Evolutionary conservation across 2,113 vertebrate species (phyloP).

Genomic region (Mastomys coucha): DNA sequence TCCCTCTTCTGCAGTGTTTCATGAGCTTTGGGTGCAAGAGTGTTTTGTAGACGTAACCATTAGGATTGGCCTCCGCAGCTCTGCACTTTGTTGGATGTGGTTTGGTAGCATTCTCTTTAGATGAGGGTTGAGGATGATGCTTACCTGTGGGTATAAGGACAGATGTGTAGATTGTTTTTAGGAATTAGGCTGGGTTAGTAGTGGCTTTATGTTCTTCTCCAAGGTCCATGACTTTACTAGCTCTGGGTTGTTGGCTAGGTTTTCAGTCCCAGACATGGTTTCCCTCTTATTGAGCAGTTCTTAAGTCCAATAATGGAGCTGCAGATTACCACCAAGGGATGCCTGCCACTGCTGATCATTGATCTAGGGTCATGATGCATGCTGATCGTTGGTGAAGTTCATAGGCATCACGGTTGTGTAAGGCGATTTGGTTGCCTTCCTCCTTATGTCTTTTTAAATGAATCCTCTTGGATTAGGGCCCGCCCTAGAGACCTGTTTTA

Average conservation of each 20-base stretch:
- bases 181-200: not conserved
- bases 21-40: not conserved
- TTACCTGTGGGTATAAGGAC: not conserved
- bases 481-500: not conserved
- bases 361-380: not conserved
- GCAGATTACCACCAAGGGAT: not conserved
- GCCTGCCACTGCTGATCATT: not conserved
- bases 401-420: not conserved
- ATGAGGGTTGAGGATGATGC: not conserved
- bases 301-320: not conserved
- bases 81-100: not conserved
- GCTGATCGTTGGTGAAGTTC: not conserved
- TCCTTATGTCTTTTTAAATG: no score
- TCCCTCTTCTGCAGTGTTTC: not conserved
- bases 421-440: not conserved
- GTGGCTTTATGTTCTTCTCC: not conserved
- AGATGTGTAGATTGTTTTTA: not conserved
- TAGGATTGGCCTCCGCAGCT: not conserved
- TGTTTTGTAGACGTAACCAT: not conserved
- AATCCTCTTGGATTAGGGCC: not conserved
- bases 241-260: not conserved
- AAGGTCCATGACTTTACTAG: not conserved
- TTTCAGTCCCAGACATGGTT: not conserved
- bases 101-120: not conserved
- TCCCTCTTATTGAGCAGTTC: not conserved